Evolutionary conservation across 2,113 vertebrate genomes (phyloP).

Genomic region (Dipodomys stephensi): DNA sequence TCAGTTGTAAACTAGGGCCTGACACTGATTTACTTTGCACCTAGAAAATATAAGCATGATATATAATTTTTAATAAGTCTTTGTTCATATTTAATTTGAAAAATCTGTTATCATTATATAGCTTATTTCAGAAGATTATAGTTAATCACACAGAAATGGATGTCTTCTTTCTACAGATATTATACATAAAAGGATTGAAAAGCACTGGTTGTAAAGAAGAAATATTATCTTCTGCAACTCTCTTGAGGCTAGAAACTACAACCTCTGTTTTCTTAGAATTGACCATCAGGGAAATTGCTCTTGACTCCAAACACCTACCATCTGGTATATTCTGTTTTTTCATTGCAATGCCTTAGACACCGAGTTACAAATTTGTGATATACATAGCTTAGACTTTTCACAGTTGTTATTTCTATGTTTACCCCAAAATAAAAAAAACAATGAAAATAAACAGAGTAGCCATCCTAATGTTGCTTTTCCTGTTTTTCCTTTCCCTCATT

Average conservation of each 20-base stretch:
- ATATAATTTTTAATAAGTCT: neutral
- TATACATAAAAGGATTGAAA: constrained; percentile 29
- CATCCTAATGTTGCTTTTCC: neutral
- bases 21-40: neutral
- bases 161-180: neutral
- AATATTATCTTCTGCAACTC: constrained; percentile 50
- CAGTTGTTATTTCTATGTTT: neutral
- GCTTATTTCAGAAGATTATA: neutral
- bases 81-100: constrained; percentile 26
- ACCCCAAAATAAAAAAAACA: neutral
- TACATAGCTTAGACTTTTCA: neutral
- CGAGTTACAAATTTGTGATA: neutral
- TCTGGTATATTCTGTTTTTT: constrained; percentile 36
- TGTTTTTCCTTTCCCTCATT: constrained; percentile 24
- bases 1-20: neutral
- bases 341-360: rapidly evolving
- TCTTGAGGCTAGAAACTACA: constrained; percentile 58
- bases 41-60: neutral
- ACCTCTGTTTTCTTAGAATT: constrained; percentile 69
- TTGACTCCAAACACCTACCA: constrained; percentile 55
- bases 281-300: constrained; percentile 71
- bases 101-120: neutral
- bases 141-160: neutral
- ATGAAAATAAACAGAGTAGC: neutral
- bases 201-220: neutral